Base-by-base conservation (phyloP, 2,113 vertebrate genomes). In the Microcebus jonahi region DNA sequence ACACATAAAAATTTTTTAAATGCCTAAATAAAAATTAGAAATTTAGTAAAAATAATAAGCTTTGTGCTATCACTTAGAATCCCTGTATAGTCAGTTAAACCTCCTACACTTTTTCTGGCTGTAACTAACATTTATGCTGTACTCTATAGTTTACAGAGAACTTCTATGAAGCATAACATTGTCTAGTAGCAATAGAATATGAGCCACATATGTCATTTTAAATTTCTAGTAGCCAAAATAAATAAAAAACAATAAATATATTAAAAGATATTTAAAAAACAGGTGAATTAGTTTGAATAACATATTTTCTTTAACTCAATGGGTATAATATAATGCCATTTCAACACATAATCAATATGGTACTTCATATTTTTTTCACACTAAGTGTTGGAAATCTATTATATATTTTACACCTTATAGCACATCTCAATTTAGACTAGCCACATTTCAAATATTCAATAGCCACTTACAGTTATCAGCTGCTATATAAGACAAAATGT, bases 21-120 rank as follows among this genome's bases (percentile, higher is more conserved):
- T 23, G n/a, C 18, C 20, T 86, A 82, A 67, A 67, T 36, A 82
- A 92, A 96, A 86, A 80, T 91, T 61, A 90, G 70, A 77, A 91
- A 76, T 88, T 45, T 55, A 91, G 42, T 65, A 83, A 82, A 92
- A 79, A 75, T 45, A 95, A 80, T 71, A 88, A 90, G n/a, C 9
- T 68, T 87, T 50, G 39, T 71, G 61, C 23, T 71, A 55, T 90
- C 63, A 95, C 21, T 50, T 92, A 48, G 48, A 82, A 87, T 68
- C 15, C 14, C 17, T 89, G 63, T 20, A 55, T 67, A 80, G 45
- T 45, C 48, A 90, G 29, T 63, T 39, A 48, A 84, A 85, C 39
- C 21, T 70, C 39, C 55, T 53, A 75, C 39, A 76, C 15, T 77
- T 39, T 10, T 71, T 90, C 11, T 27, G 27, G 21, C 27, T 77